phyloP scores from a whole-genome alignment of 2,888 invertebrate genomes.

The Psococerastis gibbosa region DNA sequence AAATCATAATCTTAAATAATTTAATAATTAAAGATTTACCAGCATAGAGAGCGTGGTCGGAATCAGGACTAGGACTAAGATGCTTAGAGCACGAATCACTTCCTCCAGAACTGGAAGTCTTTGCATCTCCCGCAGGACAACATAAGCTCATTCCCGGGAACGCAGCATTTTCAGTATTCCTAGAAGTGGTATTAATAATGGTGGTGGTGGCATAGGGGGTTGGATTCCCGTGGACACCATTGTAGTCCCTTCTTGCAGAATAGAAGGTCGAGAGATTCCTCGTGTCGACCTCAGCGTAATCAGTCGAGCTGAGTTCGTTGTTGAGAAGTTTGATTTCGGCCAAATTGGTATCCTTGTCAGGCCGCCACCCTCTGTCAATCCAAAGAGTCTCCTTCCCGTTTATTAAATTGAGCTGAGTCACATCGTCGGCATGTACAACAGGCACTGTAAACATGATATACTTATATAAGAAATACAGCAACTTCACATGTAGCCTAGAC shows the following conservation, averaged over 20 bases:
- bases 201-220: constrained; percentile 62
- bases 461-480: too few species aligned
- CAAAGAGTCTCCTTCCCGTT: constrained; percentile 43
- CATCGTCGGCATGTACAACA: constrained; percentile 20
- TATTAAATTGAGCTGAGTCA: constrained; percentile 18
- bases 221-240: constrained; percentile 42
- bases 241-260: constrained; percentile 39
- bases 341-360: constrained; percentile 37
- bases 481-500: too few species aligned
- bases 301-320: constrained; percentile 30
- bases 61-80: constrained; percentile 9
- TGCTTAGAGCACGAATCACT: constrained; percentile 16
- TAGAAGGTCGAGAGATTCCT: constrained; percentile 49
- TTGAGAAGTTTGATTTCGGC: constrained; percentile 37
- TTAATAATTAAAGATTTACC: too few species aligned
- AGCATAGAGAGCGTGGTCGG: too few species aligned
- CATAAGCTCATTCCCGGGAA: constrained; percentile 16
- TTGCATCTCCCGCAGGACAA: constrained; percentile 17
- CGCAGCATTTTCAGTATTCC: constrained; percentile 17
- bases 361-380: constrained; percentile 50
- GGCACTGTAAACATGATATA: constrained; percentile 18
- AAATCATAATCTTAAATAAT: too few species aligned
- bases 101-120: constrained; percentile 17
- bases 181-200: constrained; percentile 31
- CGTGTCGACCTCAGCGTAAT: constrained; percentile 45